phyloP scores from a whole-genome alignment of 2,797 vertebrate genomes.

The Notoglanidium macrostoma region DNA sequence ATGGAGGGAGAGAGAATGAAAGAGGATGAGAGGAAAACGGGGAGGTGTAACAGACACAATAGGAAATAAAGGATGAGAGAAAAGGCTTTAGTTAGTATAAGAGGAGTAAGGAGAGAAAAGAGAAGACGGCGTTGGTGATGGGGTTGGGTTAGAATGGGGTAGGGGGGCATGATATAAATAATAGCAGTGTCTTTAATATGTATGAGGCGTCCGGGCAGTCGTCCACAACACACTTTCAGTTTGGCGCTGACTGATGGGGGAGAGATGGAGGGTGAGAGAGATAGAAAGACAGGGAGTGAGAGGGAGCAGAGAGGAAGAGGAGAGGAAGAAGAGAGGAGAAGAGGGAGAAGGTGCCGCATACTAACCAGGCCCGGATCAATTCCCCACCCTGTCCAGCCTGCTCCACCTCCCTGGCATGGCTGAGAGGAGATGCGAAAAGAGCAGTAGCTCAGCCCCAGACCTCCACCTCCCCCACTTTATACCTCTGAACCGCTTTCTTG shows the following conservation, averaged over 20 bases:
- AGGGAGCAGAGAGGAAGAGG: constrained; percentile 37
- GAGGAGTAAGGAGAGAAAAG: constrained; percentile 67
- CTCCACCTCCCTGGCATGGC: constrained; percentile 45
- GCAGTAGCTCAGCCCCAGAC: constrained; percentile 59
- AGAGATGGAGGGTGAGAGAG: constrained; percentile 63
- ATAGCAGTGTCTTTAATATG: constrained; percentile 78
- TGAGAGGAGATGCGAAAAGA: constrained; percentile 39
- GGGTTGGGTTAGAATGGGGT: constrained; percentile 71
- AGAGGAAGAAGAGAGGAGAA: constrained; percentile 23
- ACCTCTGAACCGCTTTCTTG: constrained; percentile 21
- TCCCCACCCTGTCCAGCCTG: constrained; percentile 59
- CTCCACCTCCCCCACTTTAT: constrained; percentile 39
- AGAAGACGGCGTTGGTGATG: constrained; percentile 48
- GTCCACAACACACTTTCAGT: constrained; percentile 81
- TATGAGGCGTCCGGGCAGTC: constrained; percentile 82
- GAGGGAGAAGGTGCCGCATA: constrained; percentile 74
- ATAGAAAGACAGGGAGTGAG: constrained; percentile 42
- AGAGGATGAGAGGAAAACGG: constrained; percentile 14
- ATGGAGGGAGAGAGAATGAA: constrained; percentile 10
- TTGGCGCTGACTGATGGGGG: constrained; percentile 79
- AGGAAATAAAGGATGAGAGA: constrained; percentile 40
- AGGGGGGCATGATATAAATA: constrained; percentile 69
- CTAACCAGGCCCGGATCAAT: constrained; percentile 83
- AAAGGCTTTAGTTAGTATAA: constrained; percentile 58
- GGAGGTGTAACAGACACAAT: constrained; percentile 20